Conservation (phyloP, 1,140 invertebrate species). For the Mamestra configurata region DNA sequence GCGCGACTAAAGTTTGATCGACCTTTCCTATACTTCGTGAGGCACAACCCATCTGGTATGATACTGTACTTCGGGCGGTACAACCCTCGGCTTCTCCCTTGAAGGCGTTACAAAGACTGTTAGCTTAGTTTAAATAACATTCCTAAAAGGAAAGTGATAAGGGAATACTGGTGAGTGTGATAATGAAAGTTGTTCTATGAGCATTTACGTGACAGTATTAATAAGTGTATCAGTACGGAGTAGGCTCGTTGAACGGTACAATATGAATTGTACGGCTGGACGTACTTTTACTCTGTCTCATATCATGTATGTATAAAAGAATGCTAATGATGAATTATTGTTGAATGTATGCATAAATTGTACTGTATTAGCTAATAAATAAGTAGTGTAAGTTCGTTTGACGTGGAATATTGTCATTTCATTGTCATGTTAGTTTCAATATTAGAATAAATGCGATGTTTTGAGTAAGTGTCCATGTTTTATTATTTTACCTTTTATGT, state of each 20-base stretch:
- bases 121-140: constrained; percentile 83
- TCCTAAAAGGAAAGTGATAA: constrained; percentile 84
- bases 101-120: constrained; percentile 81
- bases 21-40: constrained; percentile 95
- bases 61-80: constrained; percentile 95
- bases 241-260: constrained; percentile 59
- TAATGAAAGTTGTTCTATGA: constrained; percentile 75
- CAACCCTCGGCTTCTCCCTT: constrained; percentile 93
- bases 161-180: constrained; percentile 81
- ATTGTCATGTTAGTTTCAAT: constrained; percentile 65
- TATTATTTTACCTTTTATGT: not conserved
- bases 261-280: constrained; percentile 57
- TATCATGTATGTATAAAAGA: constrained; percentile 68
- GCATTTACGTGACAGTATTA: constrained; percentile 87
- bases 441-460: constrained; percentile 76
- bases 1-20: constrained; percentile 93
- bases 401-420: constrained; percentile 66
- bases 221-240: constrained; percentile 73
- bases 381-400: constrained; percentile 52
- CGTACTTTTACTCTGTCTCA: constrained; percentile 72
- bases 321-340: constrained; percentile 55
- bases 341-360: constrained; percentile 48
- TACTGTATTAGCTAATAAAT: constrained; percentile 51
- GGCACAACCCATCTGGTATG: constrained; percentile 95
- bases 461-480: constrained; percentile 54